These are phyloP conservation scores for Mesoligia furuncula DNA, from an alignment of 2,888 invertebrate genomes.

Conservation along the genomic window DNA sequence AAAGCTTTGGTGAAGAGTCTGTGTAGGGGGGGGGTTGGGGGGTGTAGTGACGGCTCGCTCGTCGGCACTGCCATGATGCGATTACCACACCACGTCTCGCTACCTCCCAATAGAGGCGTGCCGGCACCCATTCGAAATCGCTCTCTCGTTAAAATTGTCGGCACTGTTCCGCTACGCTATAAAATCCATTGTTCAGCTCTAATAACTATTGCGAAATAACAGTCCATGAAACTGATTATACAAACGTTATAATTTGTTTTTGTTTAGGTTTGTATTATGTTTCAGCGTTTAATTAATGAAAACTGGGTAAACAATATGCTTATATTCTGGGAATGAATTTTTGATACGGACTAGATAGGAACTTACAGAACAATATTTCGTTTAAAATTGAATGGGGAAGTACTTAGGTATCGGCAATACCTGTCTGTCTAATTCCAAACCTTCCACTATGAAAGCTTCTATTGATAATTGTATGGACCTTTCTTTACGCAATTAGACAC, in stretches of 20 bases:
- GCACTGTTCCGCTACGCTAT: constrained; percentile 86
- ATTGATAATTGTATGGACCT: not conserved
- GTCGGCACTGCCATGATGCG: constrained; percentile 90
- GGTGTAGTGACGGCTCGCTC: constrained; percentile 67
- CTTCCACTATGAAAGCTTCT: not conserved
- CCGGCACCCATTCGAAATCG: constrained; percentile 81
- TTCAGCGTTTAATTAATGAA: constrained; percentile 26
- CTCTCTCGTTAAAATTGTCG: constrained; percentile 88
- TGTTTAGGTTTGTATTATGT: constrained; percentile 41
- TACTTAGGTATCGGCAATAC: not conserved
- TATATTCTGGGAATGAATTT: not conserved
- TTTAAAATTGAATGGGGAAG: not conserved
- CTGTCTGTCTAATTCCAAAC: too few species aligned
- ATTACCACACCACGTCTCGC: constrained; percentile 92
- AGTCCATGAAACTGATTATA: constrained; percentile 82
- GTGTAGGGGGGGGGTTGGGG: constrained; percentile 62
- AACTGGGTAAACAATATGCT: constrained; percentile 4
- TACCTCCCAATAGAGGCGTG: constrained; percentile 90
- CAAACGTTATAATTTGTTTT: constrained; percentile 36
- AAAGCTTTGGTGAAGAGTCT: constrained; percentile 76
- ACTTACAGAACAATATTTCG: not conserved
- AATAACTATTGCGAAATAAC: constrained; percentile 89
- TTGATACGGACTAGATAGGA: not conserved
- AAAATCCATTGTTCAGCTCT: constrained; percentile 88
- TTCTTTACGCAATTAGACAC: not conserved